Conservation (phyloP, 30 jellyfish, hydroid and myxozoan species). For the Cassiopea xamachana region DNA sequence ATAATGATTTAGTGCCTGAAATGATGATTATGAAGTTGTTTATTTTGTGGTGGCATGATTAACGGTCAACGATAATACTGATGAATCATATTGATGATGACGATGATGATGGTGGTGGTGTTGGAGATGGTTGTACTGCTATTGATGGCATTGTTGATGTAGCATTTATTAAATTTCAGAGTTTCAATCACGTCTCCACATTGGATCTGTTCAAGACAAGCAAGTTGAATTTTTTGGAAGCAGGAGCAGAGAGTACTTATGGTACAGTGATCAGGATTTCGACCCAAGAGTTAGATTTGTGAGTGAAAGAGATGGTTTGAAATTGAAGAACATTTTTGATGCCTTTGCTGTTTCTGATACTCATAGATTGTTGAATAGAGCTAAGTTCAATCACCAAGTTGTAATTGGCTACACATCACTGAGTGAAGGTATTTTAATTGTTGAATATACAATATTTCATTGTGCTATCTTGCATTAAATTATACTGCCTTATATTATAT, state of each 20-base stretch:
- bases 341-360: slow-evolving; percentile 15
- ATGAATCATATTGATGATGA: not conserved
- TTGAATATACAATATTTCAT: not conserved
- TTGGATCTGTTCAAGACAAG: slow-evolving; percentile 28
- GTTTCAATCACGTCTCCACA: slow-evolving; percentile 25
- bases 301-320: slow-evolving; percentile 9
- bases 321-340: not conserved
- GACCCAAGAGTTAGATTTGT: slow-evolving; percentile 17
- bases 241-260: slow-evolving; percentile 31
- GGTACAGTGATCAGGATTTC: not conserved
- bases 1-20: not conserved
- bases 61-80: not conserved
- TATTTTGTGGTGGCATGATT: not conserved
- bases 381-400: slow-evolving; percentile 10
- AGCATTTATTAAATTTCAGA: not conserved
- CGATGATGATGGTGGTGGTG: not conserved
- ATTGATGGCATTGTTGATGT: not conserved
- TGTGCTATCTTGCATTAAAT: not conserved
- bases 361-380: not conserved
- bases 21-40: not conserved
- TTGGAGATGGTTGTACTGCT: not conserved
- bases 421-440: slow-evolving; percentile 5
- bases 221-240: slow-evolving; percentile 27
- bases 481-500: too few relatives aligned
- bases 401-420: slow-evolving; percentile 27